Percentiles rank a stretch among this genome's conserved stretches.
phyloP scores from a whole-genome alignment of 2,797 vertebrate species.

The Falco columbarius region DNA sequence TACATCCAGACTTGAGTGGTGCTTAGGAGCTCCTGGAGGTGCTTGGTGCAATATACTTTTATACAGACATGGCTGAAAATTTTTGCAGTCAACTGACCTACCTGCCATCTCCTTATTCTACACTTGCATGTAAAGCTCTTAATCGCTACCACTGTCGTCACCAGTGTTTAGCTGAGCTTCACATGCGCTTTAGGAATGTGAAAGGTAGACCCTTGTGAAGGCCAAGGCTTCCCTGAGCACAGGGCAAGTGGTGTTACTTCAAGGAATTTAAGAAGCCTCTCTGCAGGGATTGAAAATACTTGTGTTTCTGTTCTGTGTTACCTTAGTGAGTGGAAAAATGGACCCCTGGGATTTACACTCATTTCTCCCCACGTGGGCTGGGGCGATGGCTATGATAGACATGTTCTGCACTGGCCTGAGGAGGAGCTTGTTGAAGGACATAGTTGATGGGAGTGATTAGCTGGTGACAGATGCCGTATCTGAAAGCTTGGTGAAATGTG shows the following conservation, averaged over 20 bases:
- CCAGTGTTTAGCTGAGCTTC: neutral
- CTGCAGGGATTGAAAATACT: neutral
- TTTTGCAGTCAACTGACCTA: neutral
- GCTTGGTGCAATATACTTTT: neutral
- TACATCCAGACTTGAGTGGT: neutral
- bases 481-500: neutral
- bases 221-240: neutral
- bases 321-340: neutral
- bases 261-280: neutral
- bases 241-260: neutral
- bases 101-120: neutral
- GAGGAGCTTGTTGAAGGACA: neutral
- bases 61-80: neutral
- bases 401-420: neutral
- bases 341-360: neutral
- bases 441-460: neutral
- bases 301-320: neutral
- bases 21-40: neutral
- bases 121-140: neutral
- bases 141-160: neutral
- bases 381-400: neutral
- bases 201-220: neutral
- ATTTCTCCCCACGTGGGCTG: neutral
- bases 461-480: neutral
- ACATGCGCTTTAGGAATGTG: neutral